Evolutionary conservation across 2,113 vertebrate genomes (phyloP).

Genomic region (Canis aureus): DNA sequence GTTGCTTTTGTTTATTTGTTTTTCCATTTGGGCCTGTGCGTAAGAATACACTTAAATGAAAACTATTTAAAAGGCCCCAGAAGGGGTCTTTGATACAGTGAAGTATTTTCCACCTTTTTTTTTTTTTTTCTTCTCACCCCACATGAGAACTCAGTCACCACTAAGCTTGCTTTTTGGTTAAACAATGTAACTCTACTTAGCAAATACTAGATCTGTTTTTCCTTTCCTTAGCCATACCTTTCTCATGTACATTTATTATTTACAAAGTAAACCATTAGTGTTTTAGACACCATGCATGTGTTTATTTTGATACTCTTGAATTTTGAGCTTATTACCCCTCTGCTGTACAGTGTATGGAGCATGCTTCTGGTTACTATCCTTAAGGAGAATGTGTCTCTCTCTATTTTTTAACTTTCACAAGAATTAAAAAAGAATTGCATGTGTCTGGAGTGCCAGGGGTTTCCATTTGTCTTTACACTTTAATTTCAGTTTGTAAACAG

Average conservation of each 20-base stretch:
- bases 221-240: constrained; percentile 1
- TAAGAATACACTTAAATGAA: constrained; percentile 47
- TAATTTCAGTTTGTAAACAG: constrained; percentile 86
- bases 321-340: constrained; percentile 9
- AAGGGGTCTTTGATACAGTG: neutral
- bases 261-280: constrained; percentile 15
- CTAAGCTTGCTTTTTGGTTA: constrained; percentile 55
- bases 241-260: constrained; percentile 2
- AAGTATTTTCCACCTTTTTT: constrained; percentile 24
- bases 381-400: neutral
- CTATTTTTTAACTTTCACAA: constrained; percentile 72
- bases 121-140: neutral
- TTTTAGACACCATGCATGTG: constrained; percentile 41
- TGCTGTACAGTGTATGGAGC: neutral
- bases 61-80: constrained; percentile 52
- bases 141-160: neutral
- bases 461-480: constrained; percentile 79
- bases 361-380: constrained; percentile 47
- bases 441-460: constrained; percentile 78
- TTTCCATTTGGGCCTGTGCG: constrained; percentile 29
- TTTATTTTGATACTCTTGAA: constrained; percentile 50
- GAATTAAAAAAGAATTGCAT: constrained; percentile 66
- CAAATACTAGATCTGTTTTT: neutral
- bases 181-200: constrained; percentile 57
- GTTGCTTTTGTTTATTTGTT: neutral